Percentiles rank a stretch among this genome's conserved stretches.
phyloP scores from a whole-genome alignment of 2,888 invertebrate species.

The Parnassius orleans region DNA sequence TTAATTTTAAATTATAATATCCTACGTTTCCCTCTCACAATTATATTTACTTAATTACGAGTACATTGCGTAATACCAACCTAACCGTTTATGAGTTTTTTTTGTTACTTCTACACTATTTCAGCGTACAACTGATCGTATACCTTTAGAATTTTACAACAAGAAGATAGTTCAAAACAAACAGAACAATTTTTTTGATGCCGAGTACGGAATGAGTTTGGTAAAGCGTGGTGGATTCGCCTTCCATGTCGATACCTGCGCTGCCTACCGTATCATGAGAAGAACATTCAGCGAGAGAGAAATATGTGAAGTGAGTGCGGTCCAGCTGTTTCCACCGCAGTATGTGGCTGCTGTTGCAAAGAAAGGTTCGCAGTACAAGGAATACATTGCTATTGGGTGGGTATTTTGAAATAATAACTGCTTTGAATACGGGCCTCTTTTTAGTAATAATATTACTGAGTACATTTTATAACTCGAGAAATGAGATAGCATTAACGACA shows the following conservation, averaged over 20 bases:
- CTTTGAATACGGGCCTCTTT: no score
- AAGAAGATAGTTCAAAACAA: conserved; percentile 73
- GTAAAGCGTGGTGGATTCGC: conserved; percentile 85
- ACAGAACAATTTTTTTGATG: conserved; percentile 70
- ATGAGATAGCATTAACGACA: no score
- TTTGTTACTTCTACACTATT: conserved; percentile 27
- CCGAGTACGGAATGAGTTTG: conserved; percentile 78
- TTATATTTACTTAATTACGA: no score
- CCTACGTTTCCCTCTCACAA: no score
- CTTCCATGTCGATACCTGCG: conserved; percentile 84
- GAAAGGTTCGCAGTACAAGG: conserved; percentile 83
- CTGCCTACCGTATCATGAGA: conserved; percentile 85
- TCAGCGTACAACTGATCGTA: conserved; percentile 84
- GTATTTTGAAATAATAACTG: conserved; percentile 25
- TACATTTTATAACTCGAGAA: no score
- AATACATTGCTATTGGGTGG: conserved; percentile 83
- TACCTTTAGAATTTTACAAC: conserved; percentile 79
- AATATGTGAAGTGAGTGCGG: conserved; percentile 84
- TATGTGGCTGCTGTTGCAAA: conserved; percentile 78
- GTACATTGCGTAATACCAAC: no score
- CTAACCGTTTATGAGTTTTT: no score
- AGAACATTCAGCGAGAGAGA: conserved; percentile 83
- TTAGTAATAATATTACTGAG: no score
- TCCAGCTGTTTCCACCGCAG: conserved; percentile 82
- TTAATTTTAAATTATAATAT: no score